Evolutionary conservation across 2,888 invertebrate genomes (phyloP), one percentile per base, ranked within the genome.

Genomic region (Leptinotarsa tumamoca): DNA sequence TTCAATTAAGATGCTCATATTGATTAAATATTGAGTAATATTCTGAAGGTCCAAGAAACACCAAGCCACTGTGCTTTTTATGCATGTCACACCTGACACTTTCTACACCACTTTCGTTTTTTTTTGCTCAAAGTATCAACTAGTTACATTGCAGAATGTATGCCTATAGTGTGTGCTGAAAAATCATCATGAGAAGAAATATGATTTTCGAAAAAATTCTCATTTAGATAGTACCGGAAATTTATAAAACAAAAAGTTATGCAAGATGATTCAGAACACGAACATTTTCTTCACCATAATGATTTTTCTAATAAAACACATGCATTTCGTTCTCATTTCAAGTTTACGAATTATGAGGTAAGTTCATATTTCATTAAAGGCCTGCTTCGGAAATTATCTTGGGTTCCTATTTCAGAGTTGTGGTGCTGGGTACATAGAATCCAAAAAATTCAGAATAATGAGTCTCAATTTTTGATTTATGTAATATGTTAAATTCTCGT

Each of bases 1-100:
- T 43, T 43, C 43, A 43, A 43, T 18, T 5, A 18, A 54, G 18
- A 54, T 13, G 54, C 33, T 33, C 33, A 33, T 10, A 43, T 43
- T 54, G 18, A 23, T 21, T 17, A 23, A 17, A 73, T 54, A 15
- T 61, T 50, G 18, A 54, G 51, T 27, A 72, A 17, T 58, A 43
- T 21, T 73, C n/a, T 61, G 73, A 71, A 71, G 73, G 68, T 68
- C 68, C 68, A 17, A 68, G 74, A 76, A 78, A 68, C 56, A 77
- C 52, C 49, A 71, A 43, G 23, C 51, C 61, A 66, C 23, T 54
- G 54, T 56, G 73, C 78, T 75, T 75, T 58, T 78, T 71, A n/a
- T 75, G 78, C 78, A 78, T 75, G 78, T 66, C 4, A 71, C 68
- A 73, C 67, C 66, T 61, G 56, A 75, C 70, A 67, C 61, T 73